phyloP scores from a whole-genome alignment of 2,888 invertebrate genomes.

The Digitonthophagus gazella region DNA sequence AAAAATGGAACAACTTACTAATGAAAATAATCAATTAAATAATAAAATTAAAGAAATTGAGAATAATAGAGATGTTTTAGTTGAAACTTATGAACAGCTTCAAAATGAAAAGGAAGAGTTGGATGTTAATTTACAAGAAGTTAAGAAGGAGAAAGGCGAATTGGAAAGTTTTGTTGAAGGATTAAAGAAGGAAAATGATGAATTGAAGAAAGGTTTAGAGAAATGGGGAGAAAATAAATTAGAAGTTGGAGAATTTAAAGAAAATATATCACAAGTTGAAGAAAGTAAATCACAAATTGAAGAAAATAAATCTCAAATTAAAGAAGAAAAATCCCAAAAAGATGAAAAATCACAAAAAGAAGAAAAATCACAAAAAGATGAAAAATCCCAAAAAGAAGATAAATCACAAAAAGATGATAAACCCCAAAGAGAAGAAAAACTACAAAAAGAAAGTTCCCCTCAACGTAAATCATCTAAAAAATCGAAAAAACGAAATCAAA shows the following conservation, averaged over 20 bases:
- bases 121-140: constrained; percentile 49
- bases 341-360: too few species aligned
- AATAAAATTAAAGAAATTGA: constrained; percentile 55
- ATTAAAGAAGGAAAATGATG: constrained; percentile 47
- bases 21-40: constrained; percentile 60
- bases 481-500: constrained; percentile 35
- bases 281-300: neutral
- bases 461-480: constrained; percentile 43
- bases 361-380: constrained; percentile 40
- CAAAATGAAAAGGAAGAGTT: constrained; percentile 54
- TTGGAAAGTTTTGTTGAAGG: constrained; percentile 42
- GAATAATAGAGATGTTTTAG: constrained; percentile 47
- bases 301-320: neutral
- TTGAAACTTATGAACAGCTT: constrained; percentile 49
- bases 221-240: neutral
- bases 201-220: constrained; percentile 29
- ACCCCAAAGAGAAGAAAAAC: constrained; percentile 42
- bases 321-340: neutral
- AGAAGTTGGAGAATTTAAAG: neutral
- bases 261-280: neutral
- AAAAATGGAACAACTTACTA: constrained; percentile 62
- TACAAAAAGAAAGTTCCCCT: neutral
- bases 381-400: neutral
- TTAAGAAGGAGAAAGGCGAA: constrained; percentile 22
- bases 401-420: constrained; percentile 34